Percentiles rank a stretch among this genome's conserved stretches.
Evolutionary conservation across 1,140 invertebrate species (phyloP).

Genomic region (Anoplolepis gracilipes): DNA sequence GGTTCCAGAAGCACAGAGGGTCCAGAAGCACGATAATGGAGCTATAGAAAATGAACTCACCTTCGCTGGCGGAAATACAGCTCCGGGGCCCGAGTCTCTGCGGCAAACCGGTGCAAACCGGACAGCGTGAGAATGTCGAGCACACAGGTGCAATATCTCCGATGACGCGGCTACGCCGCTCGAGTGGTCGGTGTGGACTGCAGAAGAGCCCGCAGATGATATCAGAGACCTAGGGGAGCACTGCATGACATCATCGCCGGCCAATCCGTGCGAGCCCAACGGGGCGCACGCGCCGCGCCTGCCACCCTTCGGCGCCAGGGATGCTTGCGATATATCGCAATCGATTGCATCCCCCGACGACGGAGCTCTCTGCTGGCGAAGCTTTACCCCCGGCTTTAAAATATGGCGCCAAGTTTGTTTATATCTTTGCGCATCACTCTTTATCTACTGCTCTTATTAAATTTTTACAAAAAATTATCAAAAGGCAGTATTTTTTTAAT

Average conservation of each 20-base stretch:
- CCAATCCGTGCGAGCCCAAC: slow-evolving; percentile 76
- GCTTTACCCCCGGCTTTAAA: slow-evolving; percentile 61
- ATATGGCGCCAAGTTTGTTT: slow-evolving; percentile 72
- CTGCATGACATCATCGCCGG: slow-evolving; percentile 84
- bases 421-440: not conserved
- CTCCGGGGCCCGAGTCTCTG: slow-evolving; percentile 31
- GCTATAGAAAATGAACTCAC: slow-evolving; percentile 69
- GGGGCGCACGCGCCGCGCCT: slow-evolving; percentile 70
- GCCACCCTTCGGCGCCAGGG: slow-evolving; percentile 68
- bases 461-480: not conserved
- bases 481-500: not conserved
- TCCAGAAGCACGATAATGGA: slow-evolving; percentile 1
- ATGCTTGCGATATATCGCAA: slow-evolving; percentile 84
- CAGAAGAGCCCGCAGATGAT: slow-evolving; percentile 85
- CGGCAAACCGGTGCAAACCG: slow-evolving; percentile 37
- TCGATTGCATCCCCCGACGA: slow-evolving; percentile 78
- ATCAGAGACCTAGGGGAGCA: slow-evolving; percentile 83
- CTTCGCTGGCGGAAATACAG: slow-evolving; percentile 58
- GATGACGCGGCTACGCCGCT: slow-evolving; percentile 79
- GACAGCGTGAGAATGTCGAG: slow-evolving; percentile 46
- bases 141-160: slow-evolving; percentile 75
- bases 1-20: slow-evolving; percentile 31
- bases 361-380: slow-evolving; percentile 25
- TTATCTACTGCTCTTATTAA: not conserved
- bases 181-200: slow-evolving; percentile 83